These are phyloP conservation scores for Nymphalis urticae DNA, from an alignment of 2,888 invertebrate genomes.

Conservation along the genomic window DNA sequence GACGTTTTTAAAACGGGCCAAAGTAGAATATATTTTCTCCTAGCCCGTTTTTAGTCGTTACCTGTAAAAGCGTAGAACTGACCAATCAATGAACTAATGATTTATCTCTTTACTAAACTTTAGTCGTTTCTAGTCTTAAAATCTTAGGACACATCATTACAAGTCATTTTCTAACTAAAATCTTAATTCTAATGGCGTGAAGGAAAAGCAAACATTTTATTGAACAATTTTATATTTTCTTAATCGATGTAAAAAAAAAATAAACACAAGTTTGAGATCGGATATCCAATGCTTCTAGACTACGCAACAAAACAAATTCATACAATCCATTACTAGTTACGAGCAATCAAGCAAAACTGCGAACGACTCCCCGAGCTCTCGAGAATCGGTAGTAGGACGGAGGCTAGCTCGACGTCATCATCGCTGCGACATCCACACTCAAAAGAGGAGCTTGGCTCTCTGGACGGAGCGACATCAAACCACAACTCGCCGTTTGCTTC, in stretches of 20 bases:
- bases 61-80: too few species aligned
- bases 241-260: not conserved
- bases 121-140: too few species aligned
- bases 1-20: too few species aligned
- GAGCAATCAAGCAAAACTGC: not conserved
- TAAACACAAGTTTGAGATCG: not conserved
- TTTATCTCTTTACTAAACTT: too few species aligned
- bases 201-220: not conserved
- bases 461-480: slow-evolving; percentile 22
- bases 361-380: slow-evolving; percentile 24
- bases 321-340: not conserved
- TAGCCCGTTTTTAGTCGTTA: too few species aligned
- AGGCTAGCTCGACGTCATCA: slow-evolving; percentile 15
- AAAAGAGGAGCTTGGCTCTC: slow-evolving; percentile 30
- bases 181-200: not conserved
- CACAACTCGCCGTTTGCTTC: slow-evolving; percentile 11
- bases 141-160: too few species aligned
- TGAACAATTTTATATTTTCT: not conserved
- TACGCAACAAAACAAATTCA: not conserved
- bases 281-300: not conserved
- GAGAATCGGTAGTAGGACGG: slow-evolving; percentile 19
- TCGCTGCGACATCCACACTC: slow-evolving; percentile 28
- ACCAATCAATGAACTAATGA: too few species aligned
- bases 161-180: too few species aligned
- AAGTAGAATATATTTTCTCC: too few species aligned